Base-by-base conservation (phyloP, 2,113 vertebrate genomes). In the Ahaetulla prasina region DNA sequence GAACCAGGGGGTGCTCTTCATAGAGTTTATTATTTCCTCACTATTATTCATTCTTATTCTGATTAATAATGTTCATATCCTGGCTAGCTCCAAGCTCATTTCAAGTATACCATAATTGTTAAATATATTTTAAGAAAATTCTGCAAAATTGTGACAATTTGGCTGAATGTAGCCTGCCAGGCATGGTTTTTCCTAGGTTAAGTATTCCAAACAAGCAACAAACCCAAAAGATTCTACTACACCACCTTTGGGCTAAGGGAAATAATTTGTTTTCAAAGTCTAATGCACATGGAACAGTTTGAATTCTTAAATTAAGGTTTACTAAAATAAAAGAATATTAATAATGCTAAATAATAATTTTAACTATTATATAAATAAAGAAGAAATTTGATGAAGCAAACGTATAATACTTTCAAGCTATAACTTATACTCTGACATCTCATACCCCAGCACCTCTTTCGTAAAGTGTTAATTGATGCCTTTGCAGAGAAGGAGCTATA, bases 401-500 rank as follows among this genome's bases (percentile, higher is more conserved):
- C 10, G 22, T 47, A 91, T 89, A 90, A 89, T 93, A 94, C 93
- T 96, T 97, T 94, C 88, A 92, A 89, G 74, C 91, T 84, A 92
- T 20, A 90, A 89, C 95, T 91, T 80, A 94, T 88, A 74, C 52
- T 86, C 90, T 95, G 92, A 91, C 95, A 94, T 88, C 93, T 92
- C 87, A 94, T 94, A 88, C 74, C 0, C 0, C 1, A 92, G 52
- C 55, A 49, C 84, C 91, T 90, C 74, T 95, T 92, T 90, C 92
- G 74, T 93, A 91, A 0, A 0, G 93, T 94, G 91, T 94, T 95
- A 94, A 97, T 95, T 96, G 95, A 96, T 94, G 95, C 94, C 94
- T 94, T 95, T 96, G 94, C 95, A 95, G 94, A 96, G 95, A 95
- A 94, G 85, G 91, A 94, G 94, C 92, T 96, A 95, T 96, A 96